Conservation (phyloP, 2,888 invertebrate species). For the Pachydiplax longipennis region DNA sequence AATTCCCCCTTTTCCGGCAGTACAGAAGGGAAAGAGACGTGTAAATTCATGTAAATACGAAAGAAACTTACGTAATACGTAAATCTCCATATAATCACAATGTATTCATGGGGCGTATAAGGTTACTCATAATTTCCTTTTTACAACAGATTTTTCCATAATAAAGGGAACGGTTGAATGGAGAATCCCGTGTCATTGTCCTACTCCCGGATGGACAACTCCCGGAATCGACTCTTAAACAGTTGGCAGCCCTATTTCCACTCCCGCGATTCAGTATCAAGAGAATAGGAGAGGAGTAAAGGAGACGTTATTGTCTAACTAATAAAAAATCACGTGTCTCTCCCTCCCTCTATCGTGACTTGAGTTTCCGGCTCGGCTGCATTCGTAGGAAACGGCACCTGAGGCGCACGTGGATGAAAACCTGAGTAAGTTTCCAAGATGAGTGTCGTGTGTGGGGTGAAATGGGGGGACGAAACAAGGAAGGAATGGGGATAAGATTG, state of each 20-base stretch:
- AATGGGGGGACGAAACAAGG: neutral
- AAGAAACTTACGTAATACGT: too few relatives aligned
- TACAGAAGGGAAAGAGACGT: too few relatives aligned
- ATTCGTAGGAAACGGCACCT: slow-evolving; percentile 34
- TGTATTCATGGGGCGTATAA: too few relatives aligned
- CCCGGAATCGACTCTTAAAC: too few relatives aligned
- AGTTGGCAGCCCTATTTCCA: neutral
- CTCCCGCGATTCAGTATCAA: neutral
- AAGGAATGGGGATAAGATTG: neutral
- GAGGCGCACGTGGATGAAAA: slow-evolving; percentile 20
- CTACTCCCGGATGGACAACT: too few relatives aligned
- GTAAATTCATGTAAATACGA: too few relatives aligned
- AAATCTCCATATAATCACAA: too few relatives aligned
- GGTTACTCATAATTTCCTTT: too few relatives aligned
- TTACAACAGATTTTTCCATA: too few relatives aligned
- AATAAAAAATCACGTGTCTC: slow-evolving; percentile 18
- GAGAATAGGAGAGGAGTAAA: neutral
- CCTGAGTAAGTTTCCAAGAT: neutral
- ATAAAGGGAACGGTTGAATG: too few relatives aligned
- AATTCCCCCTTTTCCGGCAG: too few relatives aligned
- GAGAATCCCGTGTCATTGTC: too few relatives aligned
- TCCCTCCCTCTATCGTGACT: neutral
- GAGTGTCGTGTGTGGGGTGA: neutral
- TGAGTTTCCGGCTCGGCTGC: slow-evolving; percentile 9
- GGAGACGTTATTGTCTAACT: neutral